phyloP scores from a whole-genome alignment of 2,113 vertebrate species.

The Potamarius usumacintae region DNA sequence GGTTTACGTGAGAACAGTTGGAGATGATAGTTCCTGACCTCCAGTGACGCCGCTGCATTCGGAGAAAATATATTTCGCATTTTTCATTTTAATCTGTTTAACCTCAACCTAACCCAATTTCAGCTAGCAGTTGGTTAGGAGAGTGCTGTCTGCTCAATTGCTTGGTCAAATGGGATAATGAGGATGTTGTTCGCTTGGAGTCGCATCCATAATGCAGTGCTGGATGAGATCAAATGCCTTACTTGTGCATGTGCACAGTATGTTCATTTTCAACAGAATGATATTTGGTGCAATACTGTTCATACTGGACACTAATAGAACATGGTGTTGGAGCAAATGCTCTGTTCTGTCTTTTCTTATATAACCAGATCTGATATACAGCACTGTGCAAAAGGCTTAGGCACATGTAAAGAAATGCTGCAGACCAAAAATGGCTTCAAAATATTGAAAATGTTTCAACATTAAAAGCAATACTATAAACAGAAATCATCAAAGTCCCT shows the following conservation, averaged over 20 bases:
- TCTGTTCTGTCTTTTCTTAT: not conserved
- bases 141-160: not conserved
- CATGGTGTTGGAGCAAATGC: not conserved
- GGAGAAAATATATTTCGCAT: not conserved
- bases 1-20: not conserved
- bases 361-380: too few species aligned
- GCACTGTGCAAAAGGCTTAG: too few species aligned
- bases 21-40: not conserved
- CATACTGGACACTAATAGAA: not conserved
- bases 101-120: not conserved
- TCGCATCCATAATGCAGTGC: slow-evolving; percentile 22
- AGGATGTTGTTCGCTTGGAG: slow-evolving; percentile 1
- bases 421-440: too few species aligned
- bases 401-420: too few species aligned
- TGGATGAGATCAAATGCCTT: slow-evolving; percentile 1
- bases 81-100: not conserved
- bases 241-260: not conserved
- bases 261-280: not conserved
- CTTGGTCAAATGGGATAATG: not conserved
- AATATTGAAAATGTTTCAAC: too few species aligned
- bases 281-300: not conserved
- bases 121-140: not conserved
- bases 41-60: not conserved
- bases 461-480: too few species aligned
- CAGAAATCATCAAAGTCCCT: too few species aligned